These are phyloP conservation scores for Hypanus sabinus DNA, from an alignment of 2,113 vertebrate species.

Conservation along the genomic window DNA sequence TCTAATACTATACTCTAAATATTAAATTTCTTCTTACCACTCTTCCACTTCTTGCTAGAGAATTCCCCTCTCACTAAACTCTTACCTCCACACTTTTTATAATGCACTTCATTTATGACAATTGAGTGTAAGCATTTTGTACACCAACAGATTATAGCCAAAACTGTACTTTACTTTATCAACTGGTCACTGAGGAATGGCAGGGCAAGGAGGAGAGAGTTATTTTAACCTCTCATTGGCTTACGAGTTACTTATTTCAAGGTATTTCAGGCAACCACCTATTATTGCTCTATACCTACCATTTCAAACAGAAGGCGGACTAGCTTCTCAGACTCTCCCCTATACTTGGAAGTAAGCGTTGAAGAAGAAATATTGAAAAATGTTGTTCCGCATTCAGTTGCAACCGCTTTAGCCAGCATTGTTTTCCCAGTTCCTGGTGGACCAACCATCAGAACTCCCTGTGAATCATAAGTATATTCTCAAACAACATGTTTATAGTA, in stretches of 20 bases:
- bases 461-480: constrained; percentile 39
- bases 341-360: constrained; percentile 94
- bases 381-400: constrained; percentile 93
- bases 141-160: too few species aligned
- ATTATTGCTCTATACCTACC: constrained; percentile 58
- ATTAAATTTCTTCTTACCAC: too few species aligned
- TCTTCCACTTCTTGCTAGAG: too few species aligned
- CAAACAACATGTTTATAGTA: background rate
- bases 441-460: constrained; percentile 97
- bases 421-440: constrained; percentile 96
- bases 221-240: background rate
- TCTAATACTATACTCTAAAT: too few species aligned
- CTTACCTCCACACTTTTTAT: too few species aligned
- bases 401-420: constrained; percentile 90
- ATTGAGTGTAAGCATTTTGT: too few species aligned
- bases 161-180: background rate
- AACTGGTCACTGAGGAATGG: background rate
- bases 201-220: background rate
- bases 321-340: constrained; percentile 95
- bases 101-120: too few species aligned
- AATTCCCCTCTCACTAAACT: too few species aligned
- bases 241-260: background rate
- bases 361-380: constrained; percentile 97
- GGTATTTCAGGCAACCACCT: background rate
- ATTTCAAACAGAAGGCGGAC: constrained; percentile 96